Evolutionary conservation across 2,113 vertebrate species (phyloP).

Genomic region (Chaetorhynchus papuensis): DNA sequence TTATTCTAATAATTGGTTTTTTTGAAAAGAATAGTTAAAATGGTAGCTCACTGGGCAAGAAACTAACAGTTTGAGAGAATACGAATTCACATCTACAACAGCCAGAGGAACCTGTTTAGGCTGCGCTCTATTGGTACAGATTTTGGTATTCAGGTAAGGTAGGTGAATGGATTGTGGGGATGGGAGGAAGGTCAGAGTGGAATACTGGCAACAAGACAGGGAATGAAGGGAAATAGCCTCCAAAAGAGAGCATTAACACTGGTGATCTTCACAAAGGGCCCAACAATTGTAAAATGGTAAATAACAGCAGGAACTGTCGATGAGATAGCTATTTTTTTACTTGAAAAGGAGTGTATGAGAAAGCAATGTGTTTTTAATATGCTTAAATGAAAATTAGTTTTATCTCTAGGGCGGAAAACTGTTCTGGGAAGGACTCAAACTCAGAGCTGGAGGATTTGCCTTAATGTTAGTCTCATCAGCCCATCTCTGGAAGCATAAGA

Average conservation of each 20-base stretch:
- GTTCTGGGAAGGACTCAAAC: not conserved
- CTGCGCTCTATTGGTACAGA: not conserved
- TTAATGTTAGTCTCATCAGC: not conserved
- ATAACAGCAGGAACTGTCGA: not conserved
- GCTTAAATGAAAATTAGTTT: not conserved
- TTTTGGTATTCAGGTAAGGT: not conserved
- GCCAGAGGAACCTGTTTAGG: not conserved
- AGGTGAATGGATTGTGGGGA: not conserved
- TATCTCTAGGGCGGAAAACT: not conserved
- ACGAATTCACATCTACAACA: not conserved
- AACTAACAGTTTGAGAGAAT: not conserved
- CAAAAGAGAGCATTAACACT: not conserved
- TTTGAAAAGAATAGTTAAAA: not conserved
- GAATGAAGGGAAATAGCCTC: not conserved
- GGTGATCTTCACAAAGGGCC: not conserved
- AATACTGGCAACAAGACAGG: not conserved
- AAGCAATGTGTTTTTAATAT: not conserved
- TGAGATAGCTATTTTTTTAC: not conserved
- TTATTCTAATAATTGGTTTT: not conserved
- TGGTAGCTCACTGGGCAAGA: not conserved
- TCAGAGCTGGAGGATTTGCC: not conserved
- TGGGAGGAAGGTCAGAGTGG: not conserved
- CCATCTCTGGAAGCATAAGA: not conserved
- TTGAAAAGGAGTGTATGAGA: not conserved
- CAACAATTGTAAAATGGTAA: not conserved